Evolutionary conservation across 2,797 vertebrate genomes (phyloP), one percentile per base, ranked within the genome.

Genomic region (Pipistrellus kuhlii): DNA sequence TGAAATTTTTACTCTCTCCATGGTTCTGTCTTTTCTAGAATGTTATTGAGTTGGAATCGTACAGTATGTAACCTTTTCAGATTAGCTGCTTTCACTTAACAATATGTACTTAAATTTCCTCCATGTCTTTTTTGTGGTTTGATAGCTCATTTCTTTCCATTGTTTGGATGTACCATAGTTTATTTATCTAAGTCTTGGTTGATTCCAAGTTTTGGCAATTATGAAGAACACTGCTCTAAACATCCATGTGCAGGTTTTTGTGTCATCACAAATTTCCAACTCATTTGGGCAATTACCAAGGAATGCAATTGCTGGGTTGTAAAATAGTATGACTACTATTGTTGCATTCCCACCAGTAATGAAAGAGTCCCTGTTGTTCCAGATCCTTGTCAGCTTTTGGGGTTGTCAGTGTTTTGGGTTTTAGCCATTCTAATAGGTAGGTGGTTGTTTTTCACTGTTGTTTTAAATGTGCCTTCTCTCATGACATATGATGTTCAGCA

Each of bases 21-120:
- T 41, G 38, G 38, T 90, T 88, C 85, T 85, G 48, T 81, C 83
- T 88, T 51, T 87, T 80, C 46, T 90, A 88, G 72, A 92, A 86
- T 64, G 87, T 38, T 46, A 23, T 53, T 53, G 82, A 62, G 8
- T 64, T 86, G 82, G 53, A 64, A 71, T 87, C 62, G 41, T 41
- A 38, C 20, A 68, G 15, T 86, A 32, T 46, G 57, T 66, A 76
- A 27, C 30, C 27, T 72, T 91, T 85, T 84, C 48, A 78, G 23
- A 75, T 48, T 62, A 66, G 53, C 41, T 73, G 78, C 71, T 90
- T 87, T 84, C 73, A 69, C 21, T 41, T 86, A 73, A 83, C 38
- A 77, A 82, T 83, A 83, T 71, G 6, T 46, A 55, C 44, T 93
- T 75, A 59, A 81, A 69, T 69, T 90, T 93, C 57, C 2, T 62